Evolutionary conservation across 2,797 vertebrate species (phyloP), one percentile per base, ranked within the genome.

Genomic region (Eulemur mongoz): DNA sequence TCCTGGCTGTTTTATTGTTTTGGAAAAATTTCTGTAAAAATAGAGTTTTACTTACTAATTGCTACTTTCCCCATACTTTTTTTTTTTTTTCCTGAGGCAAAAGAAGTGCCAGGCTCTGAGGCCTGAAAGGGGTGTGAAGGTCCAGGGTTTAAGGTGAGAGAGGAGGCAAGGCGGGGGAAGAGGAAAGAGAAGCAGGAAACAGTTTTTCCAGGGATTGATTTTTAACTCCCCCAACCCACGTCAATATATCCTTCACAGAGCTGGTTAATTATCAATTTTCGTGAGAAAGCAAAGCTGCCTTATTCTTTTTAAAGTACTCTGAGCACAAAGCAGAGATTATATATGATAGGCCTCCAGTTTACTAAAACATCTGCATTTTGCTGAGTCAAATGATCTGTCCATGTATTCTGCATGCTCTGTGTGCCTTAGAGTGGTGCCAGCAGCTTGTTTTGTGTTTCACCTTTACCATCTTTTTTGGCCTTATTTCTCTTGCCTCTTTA

Each of bases 251-350:
- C 96, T 98, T 98, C 97, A 97, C 97, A 95, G 97, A 98, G 98
- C 97, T 98, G 90, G 98, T 99, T 99, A 99, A 98, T 99, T 98
- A 98, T 99, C 98, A 98, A 98, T 98, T 98, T 98, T 96, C 96
- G 98, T 98, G 98, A 98, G 98, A 98, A 98, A 98, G 98, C 95
- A 98, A 98, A 98, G 97, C 97, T 96, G 96, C 97, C 96, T 97
- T 96, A 93, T 78, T 94, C 73, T 96, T 96, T 91, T 90, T 32
- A 97, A 98, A 98, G 82, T 38, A 54, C 32, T 70, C 32, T 96
- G 97, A 97, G 95, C 95, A 94, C 0, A 4, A 97, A 97, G 93
- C 94, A 96, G 63, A 96, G 72, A 67, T 54, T 52, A 2, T 40
- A 18, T 6, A 4, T 1, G 32, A 45, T 25, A 2, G 1, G 8